A percentile compares a stretch with the other conserved stretches of the same genome.
Evolutionary conservation across 2,113 vertebrate genomes (phyloP).

Genomic region (Hassar affinis): DNA sequence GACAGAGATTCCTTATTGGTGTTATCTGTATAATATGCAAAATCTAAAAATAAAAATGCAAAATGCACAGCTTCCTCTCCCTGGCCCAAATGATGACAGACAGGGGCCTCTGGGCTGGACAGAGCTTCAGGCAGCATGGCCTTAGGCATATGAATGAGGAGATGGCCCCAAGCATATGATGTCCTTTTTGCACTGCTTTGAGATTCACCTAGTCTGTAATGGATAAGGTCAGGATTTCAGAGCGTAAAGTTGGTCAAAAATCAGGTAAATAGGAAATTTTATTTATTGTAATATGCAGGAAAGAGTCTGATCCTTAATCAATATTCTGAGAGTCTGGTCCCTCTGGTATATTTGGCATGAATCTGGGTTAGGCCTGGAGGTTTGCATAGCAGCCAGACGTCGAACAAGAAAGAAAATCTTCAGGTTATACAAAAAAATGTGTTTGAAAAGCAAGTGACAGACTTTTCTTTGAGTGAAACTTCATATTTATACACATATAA

Average conservation of each 20-base stretch:
- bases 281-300: background rate
- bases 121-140: conserved; percentile 38
- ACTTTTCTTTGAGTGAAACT: background rate
- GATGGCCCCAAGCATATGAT: conserved; percentile 12
- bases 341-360: background rate
- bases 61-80: conserved; percentile 8
- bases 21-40: conserved; percentile 5
- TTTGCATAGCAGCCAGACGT: background rate
- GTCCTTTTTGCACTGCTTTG: background rate
- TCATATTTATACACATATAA: background rate
- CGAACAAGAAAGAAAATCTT: background rate
- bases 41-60: conserved; percentile 32
- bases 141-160: conserved; percentile 46
- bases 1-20: background rate
- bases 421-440: background rate
- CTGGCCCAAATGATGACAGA: conserved; percentile 23
- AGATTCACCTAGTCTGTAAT: conserved; percentile 12
- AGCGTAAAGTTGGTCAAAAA: background rate
- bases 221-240: conserved; percentile 14
- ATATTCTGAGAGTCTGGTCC: background rate
- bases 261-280: background rate
- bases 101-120: conserved; percentile 31
- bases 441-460: background rate
- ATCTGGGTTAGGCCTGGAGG: background rate
- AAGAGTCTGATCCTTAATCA: background rate